These are phyloP conservation scores for Cataglyphis livida DNA, from an alignment of 2,888 invertebrate species.

Conservation along the genomic window DNA sequence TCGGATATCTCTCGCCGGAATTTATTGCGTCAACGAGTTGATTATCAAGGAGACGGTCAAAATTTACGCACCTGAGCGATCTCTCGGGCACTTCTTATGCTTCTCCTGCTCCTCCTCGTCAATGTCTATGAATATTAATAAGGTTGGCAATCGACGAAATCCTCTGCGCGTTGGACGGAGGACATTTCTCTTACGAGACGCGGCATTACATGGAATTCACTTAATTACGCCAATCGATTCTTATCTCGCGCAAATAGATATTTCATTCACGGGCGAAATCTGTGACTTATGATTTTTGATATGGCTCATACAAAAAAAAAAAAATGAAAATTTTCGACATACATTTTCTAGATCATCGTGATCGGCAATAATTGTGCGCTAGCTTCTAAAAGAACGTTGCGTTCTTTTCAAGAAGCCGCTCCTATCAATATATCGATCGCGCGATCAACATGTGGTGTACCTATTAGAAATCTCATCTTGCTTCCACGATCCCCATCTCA, in stretches of 20 bases:
- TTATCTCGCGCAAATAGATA: constrained; percentile 16
- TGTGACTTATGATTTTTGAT: not conserved
- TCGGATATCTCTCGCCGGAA: constrained; percentile 15
- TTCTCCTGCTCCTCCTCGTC: constrained; percentile 41
- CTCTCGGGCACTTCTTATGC: constrained; percentile 56
- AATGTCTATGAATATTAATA: constrained; percentile 68
- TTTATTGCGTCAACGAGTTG: constrained; percentile 52
- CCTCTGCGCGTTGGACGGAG: constrained; percentile 37
- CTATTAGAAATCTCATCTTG: constrained; percentile 37
- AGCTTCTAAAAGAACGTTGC: not conserved
- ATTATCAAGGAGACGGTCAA: constrained; percentile 39
- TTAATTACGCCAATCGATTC: constrained; percentile 53
- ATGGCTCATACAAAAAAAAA: not conserved
- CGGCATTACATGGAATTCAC: constrained; percentile 21
- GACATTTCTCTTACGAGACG: constrained; percentile 19
- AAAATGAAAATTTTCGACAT: not conserved
- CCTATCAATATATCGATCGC: constrained; percentile 31
- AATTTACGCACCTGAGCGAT: constrained; percentile 57
- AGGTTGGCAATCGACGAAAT: constrained; percentile 49
- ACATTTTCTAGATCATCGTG: not conserved
- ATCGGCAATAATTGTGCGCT: not conserved
- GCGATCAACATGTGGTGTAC: constrained; percentile 19
- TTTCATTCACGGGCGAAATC: constrained; percentile 2
- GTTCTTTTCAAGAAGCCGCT: constrained; percentile 13
- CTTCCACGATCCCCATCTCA: constrained; percentile 41